Conservation (phyloP, 2,113 vertebrate genomes). For the Rhea pennata region DNA sequence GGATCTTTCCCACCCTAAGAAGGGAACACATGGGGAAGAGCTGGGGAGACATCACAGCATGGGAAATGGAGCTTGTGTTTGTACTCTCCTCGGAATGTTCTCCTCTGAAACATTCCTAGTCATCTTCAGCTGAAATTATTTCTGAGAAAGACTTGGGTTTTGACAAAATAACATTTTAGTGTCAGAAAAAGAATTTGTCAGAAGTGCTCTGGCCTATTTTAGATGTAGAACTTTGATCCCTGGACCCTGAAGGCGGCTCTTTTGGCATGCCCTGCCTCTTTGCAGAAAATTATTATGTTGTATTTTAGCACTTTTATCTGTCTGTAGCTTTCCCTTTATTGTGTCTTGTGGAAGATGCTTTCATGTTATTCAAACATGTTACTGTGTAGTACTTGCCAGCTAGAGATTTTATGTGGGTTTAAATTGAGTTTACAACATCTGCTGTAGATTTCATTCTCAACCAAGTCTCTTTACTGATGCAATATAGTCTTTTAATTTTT, state of each 20-base stretch:
- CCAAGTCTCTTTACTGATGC: neutral
- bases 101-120: neutral
- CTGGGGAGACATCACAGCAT: neutral
- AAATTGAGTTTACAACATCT: conserved; percentile 25
- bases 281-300: neutral
- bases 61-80: neutral
- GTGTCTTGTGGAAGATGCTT: neutral
- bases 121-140: neutral
- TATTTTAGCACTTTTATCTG: neutral
- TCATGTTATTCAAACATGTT: neutral
- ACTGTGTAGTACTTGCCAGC: neutral
- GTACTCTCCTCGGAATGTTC: neutral
- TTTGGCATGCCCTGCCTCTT: neutral
- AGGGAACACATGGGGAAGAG: neutral
- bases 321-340: neutral
- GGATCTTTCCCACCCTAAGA: neutral
- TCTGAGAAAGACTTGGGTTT: neutral
- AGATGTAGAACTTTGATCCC: neutral
- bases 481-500: conserved; percentile 31
- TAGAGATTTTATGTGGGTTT: neutral
- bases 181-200: neutral
- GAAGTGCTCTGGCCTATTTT: neutral
- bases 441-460: neutral
- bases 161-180: neutral
- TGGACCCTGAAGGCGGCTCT: neutral